Evolutionary conservation across 1,140 invertebrate species (phyloP), one percentile per base, ranked within the genome.

Genomic region (Eupristina koningsbergeri): DNA sequence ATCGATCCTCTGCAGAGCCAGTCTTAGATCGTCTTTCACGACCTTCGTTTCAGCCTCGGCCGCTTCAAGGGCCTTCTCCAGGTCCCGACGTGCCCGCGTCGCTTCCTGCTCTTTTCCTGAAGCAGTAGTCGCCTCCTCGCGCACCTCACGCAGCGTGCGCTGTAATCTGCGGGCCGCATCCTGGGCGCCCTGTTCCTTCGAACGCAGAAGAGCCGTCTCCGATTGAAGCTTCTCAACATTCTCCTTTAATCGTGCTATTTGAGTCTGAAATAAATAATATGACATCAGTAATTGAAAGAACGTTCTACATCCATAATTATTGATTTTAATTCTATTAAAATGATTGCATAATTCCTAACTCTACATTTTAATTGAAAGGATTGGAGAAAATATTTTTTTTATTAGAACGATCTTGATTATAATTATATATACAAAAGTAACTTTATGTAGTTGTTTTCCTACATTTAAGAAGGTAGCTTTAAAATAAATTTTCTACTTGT

Each of bases 1-100:
- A 73, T 96, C 95, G 85, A 97, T 97, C 87, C 97, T 93, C 89
- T 97, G 96, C 86, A 97, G 91, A 11, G 97, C 96, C 86, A 97
- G 91, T 80, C 96, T 94, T 36, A 97, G 93, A 91, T 97, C 97
- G 75, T 95, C 94, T 84, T 93, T 93, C 0, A 94, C 92, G 17
- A 94, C 93, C 63, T 94, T 91, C 6, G 94, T 93, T 89, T 96
- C 95, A 0, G 94, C 93, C 87, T 96, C 95, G 8, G 94, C 90
- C 79, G 93, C 92, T 87, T 96, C 95, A 63, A 95, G 91, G 84
- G 94, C 93, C 89, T 96, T 96, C 86, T 96, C 95, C 73, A 96
- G 88, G 85, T 96, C 95, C 74, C 94, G 94, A 81, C 94, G 93
- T 85, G 95, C 95, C 73, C 95, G 93, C n/a, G 94, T 91, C 2